Evolutionary conservation across 2,888 invertebrate genomes (phyloP).

Genomic region (Orgyia antiqua): DNA sequence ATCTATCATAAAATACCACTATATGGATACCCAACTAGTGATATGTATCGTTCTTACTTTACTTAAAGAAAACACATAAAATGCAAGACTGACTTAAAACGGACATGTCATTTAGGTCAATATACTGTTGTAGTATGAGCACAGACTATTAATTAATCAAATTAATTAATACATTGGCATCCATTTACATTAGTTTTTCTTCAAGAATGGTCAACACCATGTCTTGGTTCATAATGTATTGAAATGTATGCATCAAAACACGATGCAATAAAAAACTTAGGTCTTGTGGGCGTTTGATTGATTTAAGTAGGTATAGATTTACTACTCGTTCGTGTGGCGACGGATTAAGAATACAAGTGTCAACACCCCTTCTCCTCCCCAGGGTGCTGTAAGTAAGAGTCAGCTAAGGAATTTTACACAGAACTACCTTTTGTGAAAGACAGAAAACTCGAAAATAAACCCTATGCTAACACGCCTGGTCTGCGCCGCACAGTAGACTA

Average conservation of each 20-base stretch:
- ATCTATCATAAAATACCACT: background rate
- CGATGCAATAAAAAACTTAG: background rate
- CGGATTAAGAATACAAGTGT: too few relatives aligned
- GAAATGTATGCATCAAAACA: background rate
- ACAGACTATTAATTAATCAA: slow-evolving; percentile 6
- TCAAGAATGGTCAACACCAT: background rate
- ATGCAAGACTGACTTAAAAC: slow-evolving; percentile 8
- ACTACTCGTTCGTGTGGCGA: too few relatives aligned
- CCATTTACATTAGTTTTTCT: slow-evolving; percentile 3
- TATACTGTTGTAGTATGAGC: slow-evolving; percentile 4
- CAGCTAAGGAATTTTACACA: too few relatives aligned
- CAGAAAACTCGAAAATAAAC: too few relatives aligned
- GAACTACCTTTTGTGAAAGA: too few relatives aligned
- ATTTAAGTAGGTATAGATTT: too few relatives aligned
- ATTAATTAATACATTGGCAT: slow-evolving; percentile 1
- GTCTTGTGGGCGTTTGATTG: background rate
- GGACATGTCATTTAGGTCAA: slow-evolving; percentile 8
- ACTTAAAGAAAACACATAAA: slow-evolving; percentile 3
- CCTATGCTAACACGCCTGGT: too few relatives aligned
- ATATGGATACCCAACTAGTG: background rate
- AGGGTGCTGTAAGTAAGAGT: too few relatives aligned
- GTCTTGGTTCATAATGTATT: background rate
- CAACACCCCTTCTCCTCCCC: too few relatives aligned
- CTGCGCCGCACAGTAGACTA: too few relatives aligned
- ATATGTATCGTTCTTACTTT: background rate